These are phyloP conservation scores for Clepsis dumicolana DNA, from an alignment of 2,888 invertebrate species.

Conservation along the genomic window DNA sequence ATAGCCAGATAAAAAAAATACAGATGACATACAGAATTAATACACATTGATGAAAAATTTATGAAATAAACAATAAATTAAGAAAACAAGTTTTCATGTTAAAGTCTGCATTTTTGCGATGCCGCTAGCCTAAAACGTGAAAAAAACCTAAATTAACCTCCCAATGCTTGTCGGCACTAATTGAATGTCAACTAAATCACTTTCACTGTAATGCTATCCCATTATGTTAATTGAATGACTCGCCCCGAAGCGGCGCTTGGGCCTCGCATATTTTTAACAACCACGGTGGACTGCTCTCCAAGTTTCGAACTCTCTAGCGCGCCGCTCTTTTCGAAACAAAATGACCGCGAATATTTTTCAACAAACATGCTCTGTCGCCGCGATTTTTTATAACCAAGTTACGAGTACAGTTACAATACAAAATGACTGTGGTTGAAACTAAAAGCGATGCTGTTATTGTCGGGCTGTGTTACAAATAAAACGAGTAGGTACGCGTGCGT, in stretches of 20 bases:
- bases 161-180: slow-evolving; percentile 18
- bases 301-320: slow-evolving; percentile 46
- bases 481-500: not conserved
- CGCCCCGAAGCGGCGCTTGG: slow-evolving; percentile 25
- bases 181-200: slow-evolving; percentile 36
- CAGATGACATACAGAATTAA: no score
- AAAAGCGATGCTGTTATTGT: slow-evolving; percentile 12
- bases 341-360: slow-evolving; percentile 45
- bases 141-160: slow-evolving; percentile 1
- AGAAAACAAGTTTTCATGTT: no score
- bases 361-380: not conserved
- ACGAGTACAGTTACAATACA: slow-evolving; percentile 13
- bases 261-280: slow-evolving; percentile 48
- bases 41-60: no score
- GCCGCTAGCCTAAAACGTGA: not conserved
- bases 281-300: slow-evolving; percentile 44
- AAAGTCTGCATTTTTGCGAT: no score
- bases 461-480: not conserved
- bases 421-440: slow-evolving; percentile 11
- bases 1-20: no score
- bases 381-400: slow-evolving; percentile 22
- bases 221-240: slow-evolving; percentile 40
- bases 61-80: no score
- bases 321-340: slow-evolving; percentile 44
- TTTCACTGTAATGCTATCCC: slow-evolving; percentile 35